These are phyloP conservation scores for Trichomycterus rosablanca DNA, from an alignment of 2,113 vertebrate genomes.

Conservation along the genomic window DNA sequence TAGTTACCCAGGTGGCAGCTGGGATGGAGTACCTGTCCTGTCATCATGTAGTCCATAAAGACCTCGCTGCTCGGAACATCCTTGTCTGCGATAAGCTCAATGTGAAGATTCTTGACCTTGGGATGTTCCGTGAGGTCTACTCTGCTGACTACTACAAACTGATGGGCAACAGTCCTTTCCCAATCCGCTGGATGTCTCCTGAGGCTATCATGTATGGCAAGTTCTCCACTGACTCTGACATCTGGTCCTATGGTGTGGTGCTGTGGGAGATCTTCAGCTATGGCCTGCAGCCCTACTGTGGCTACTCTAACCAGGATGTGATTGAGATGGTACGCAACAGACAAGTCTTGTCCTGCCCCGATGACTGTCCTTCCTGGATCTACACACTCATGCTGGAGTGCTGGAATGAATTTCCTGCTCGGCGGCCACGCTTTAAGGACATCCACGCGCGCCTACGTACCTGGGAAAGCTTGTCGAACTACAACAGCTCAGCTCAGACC, in stretches of 20 bases:
- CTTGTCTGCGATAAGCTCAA: constrained; percentile 88
- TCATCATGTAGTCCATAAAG: constrained; percentile 90
- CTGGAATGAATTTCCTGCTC: constrained; percentile 87
- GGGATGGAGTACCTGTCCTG: constrained; percentile 95
- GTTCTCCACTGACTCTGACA: constrained; percentile 90
- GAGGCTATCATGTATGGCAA: constrained; percentile 92
- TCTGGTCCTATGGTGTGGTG: constrained; percentile 93
- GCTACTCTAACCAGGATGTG: constrained; percentile 95
- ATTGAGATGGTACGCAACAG: constrained; percentile 89
- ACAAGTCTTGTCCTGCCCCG: constrained; percentile 86
- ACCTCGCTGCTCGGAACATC: constrained; percentile 90
- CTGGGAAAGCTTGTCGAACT: constrained; percentile 88
- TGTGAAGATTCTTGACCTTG: constrained; percentile 90
- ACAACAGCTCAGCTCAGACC: constrained; percentile 88
- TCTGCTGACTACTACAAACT: constrained; percentile 94
- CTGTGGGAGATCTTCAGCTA: constrained; percentile 97
- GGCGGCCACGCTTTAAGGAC: constrained; percentile 92
- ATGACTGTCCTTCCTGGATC: constrained; percentile 91
- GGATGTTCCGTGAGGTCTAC: constrained; percentile 91
- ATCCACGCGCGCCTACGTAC: constrained; percentile 86
- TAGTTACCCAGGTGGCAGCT: constrained; percentile 86
- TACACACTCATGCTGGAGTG: constrained; percentile 94
- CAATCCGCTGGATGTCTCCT: constrained; percentile 95
- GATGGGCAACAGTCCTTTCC: constrained; percentile 79
- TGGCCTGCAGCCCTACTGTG: constrained; percentile 93